Percentiles rank a stretch among this genome's conserved stretches.
These are phyloP conservation scores for Turnix velox DNA, from an alignment of 2,113 vertebrate genomes.

Conservation along the genomic window DNA sequence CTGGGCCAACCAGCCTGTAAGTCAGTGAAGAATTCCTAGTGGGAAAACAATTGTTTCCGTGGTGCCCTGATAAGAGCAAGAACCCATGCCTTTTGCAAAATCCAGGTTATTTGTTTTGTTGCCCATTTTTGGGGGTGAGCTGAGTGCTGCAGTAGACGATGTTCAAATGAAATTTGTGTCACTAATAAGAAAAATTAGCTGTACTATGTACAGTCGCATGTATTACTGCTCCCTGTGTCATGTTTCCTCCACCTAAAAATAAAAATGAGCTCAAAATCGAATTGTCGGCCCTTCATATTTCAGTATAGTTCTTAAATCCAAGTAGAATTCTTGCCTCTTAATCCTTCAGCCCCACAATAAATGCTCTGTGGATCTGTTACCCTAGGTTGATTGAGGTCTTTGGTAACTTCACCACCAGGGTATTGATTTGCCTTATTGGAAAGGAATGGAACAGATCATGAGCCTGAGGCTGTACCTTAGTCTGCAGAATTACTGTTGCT, in stretches of 20 bases:
- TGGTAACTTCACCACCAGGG: background rate
- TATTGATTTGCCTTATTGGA: background rate
- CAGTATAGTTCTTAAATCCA: background rate
- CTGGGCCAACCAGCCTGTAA: conserved; percentile 14
- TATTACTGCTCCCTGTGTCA: background rate
- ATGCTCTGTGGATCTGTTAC: background rate
- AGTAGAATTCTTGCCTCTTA: background rate
- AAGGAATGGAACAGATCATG: background rate
- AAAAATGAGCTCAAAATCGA: background rate
- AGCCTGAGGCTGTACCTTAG: background rate
- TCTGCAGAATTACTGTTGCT: background rate
- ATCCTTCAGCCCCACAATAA: background rate
- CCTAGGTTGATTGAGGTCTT: background rate
- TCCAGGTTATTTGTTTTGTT: background rate
- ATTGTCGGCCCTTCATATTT: background rate
- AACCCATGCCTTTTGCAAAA: background rate
- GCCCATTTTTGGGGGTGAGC: background rate
- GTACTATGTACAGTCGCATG: background rate
- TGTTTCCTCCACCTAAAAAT: background rate
- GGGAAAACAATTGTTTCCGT: background rate
- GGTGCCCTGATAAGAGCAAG: background rate
- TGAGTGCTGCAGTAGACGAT: background rate
- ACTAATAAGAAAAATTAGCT: background rate
- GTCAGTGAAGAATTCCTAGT: conserved; percentile 7
- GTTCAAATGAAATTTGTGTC: background rate